phyloP scores from a whole-genome alignment of 2,888 invertebrate species.

The Meghimatium bilineatum region DNA sequence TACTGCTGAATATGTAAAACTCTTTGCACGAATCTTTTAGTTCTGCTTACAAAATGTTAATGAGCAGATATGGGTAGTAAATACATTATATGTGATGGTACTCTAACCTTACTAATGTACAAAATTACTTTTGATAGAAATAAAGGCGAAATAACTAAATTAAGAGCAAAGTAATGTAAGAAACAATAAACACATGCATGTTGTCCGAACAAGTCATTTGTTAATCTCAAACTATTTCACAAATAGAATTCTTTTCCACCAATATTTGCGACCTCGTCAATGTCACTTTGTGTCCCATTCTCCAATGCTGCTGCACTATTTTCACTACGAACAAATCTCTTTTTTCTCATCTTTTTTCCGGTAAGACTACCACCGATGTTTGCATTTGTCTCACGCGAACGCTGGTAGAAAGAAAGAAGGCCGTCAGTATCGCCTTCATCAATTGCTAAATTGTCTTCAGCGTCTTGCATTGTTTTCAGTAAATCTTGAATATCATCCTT shows the following conservation, averaged over 20 bases:
- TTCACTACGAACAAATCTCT: constrained; percentile 35
- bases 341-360: constrained; percentile 29
- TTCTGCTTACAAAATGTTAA: too few relatives aligned
- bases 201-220: too few relatives aligned
- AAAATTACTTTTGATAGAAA: too few relatives aligned
- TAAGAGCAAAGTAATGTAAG: too few relatives aligned
- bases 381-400: constrained; percentile 8
- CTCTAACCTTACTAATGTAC: too few relatives aligned
- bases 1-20: too few relatives aligned
- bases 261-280: constrained; percentile 29
- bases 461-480: constrained; percentile 52
- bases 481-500: constrained; percentile 51
- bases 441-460: constrained; percentile 49
- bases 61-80: too few relatives aligned
- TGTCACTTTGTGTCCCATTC: constrained; percentile 36
- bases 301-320: constrained; percentile 4
- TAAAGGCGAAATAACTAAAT: too few relatives aligned
- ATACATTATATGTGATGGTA: too few relatives aligned
- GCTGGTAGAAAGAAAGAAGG: constrained; percentile 40
- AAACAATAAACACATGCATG: too few relatives aligned
- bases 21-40: too few relatives aligned
- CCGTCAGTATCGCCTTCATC: constrained; percentile 51
- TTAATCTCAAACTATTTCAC: constrained; percentile 20
- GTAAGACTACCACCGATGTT: constrained; percentile 8
- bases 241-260: constrained; percentile 55